These are phyloP conservation scores for Porites divaricata DNA, from an alignment of 92 coral and sea anemone genomes.

Conservation along the genomic window DNA sequence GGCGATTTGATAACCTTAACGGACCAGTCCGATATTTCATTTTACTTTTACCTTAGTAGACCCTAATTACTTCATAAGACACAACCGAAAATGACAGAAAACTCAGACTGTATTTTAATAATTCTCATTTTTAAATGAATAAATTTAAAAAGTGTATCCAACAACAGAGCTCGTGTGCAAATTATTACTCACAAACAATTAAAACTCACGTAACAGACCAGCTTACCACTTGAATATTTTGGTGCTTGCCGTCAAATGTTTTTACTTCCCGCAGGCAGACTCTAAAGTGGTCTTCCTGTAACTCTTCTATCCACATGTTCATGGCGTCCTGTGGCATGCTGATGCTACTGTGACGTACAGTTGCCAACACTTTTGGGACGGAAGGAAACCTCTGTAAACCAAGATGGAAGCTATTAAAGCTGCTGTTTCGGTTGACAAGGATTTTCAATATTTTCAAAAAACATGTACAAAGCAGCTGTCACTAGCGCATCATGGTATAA, in stretches of 20 bases:
- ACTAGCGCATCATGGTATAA: too few species aligned
- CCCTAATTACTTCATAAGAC: too few species aligned
- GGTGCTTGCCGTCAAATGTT: slow-evolving; percentile 67
- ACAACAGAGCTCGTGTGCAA: neutral
- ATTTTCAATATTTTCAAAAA: too few species aligned
- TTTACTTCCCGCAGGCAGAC: slow-evolving; percentile 61
- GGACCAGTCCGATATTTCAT: too few species aligned
- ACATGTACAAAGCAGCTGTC: too few species aligned
- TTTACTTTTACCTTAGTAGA: too few species aligned
- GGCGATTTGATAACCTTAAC: too few species aligned
- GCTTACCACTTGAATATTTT: slow-evolving; percentile 60
- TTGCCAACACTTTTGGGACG: slow-evolving; percentile 50
- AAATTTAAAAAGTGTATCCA: neutral
- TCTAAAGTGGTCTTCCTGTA: slow-evolving; percentile 55
- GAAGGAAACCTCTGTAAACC: slow-evolving; percentile 36
- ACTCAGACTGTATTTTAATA: neutral
- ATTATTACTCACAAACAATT: too few species aligned
- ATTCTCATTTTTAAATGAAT: too few species aligned
- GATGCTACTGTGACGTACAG: slow-evolving; percentile 34
- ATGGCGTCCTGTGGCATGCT: slow-evolving; percentile 61
- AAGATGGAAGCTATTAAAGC: neutral
- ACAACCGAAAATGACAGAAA: neutral
- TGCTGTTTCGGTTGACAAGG: too few species aligned
- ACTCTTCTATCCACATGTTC: slow-evolving; percentile 70
- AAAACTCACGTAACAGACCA: too few species aligned